phyloP scores from a whole-genome alignment of 2,113 vertebrate species.

The Trochalopteron elliotii region DNA sequence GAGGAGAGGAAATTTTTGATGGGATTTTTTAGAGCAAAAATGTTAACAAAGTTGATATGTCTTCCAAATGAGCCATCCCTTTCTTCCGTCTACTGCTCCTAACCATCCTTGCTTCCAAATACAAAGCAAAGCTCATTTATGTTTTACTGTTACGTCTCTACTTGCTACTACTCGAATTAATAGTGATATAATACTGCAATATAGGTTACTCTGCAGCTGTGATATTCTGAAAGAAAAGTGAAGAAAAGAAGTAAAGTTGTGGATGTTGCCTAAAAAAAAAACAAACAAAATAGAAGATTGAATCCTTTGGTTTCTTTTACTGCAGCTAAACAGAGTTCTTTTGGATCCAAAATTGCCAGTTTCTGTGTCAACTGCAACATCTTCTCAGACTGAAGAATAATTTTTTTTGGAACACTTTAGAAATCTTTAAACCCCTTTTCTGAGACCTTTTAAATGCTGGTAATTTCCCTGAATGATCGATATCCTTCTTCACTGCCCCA shows the following conservation, averaged over 20 bases:
- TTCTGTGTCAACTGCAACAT: neutral
- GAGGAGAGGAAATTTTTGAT: neutral
- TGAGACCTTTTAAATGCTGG: neutral
- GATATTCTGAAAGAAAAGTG: neutral
- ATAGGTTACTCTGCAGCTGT: neutral
- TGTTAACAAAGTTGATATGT: neutral
- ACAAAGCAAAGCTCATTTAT: neutral
- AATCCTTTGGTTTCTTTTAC: neutral
- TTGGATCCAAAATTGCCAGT: neutral
- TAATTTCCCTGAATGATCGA: neutral
- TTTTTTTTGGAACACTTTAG: neutral
- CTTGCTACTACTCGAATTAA: neutral
- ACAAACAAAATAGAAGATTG: neutral
- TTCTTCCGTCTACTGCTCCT: neutral
- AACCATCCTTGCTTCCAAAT: neutral
- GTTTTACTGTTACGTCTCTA: neutral
- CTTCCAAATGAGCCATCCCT: accelerated
- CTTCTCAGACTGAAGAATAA: neutral
- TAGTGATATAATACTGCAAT: neutral
- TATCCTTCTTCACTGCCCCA: neutral
- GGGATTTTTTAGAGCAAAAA: neutral
- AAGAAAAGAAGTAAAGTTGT: neutral
- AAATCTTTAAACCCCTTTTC: neutral
- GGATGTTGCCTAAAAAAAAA: neutral
- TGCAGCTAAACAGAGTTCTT: neutral